Conservation (phyloP, 2,113 vertebrate species). For the Poeciliopsis turrubarensis region DNA sequence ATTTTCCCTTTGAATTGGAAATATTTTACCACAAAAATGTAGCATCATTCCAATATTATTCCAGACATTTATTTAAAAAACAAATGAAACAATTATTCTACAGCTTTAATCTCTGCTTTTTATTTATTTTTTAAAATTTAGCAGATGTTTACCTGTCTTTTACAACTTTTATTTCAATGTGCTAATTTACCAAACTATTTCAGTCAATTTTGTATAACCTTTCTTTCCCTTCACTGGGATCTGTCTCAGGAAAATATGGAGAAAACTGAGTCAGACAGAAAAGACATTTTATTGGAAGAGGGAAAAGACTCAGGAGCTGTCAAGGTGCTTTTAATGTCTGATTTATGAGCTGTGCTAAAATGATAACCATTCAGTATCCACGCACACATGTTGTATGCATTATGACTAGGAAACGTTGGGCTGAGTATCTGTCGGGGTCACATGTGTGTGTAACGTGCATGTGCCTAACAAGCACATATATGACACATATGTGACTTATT, state of each 20-base stretch:
- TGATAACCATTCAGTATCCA: slow-evolving; percentile 62
- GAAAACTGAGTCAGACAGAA: slow-evolving; percentile 19
- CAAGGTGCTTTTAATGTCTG: slow-evolving; percentile 62
- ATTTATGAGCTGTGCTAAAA: slow-evolving; percentile 66
- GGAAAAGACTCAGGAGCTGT: slow-evolving; percentile 47
- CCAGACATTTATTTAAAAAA: not conserved
- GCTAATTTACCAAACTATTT: not conserved
- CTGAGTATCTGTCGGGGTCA: slow-evolving; percentile 33
- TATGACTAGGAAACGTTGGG: slow-evolving; percentile 56
- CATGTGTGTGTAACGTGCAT: slow-evolving; percentile 49
- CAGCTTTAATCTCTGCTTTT: too few species aligned
- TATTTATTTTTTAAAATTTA: not conserved
- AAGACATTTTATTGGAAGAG: slow-evolving; percentile 37
- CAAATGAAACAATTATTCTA: not conserved
- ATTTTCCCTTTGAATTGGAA: not conserved
- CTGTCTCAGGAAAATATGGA: slow-evolving; percentile 20
- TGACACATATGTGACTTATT: slow-evolving; percentile 72
- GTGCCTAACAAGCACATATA: slow-evolving; percentile 47
- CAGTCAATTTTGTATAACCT: slow-evolving; percentile 21
- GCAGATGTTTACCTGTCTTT: slow-evolving; percentile 29
- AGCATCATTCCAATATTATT: not conserved
- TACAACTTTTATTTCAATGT: not conserved
- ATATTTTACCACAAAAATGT: not conserved
- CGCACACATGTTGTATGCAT: slow-evolving; percentile 51
- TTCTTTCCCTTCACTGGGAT: slow-evolving; percentile 14